Evolutionary conservation across 2,113 vertebrate species (phyloP), one percentile per base, ranked within the genome.

Genomic region (Ranitomeya imitator): DNA sequence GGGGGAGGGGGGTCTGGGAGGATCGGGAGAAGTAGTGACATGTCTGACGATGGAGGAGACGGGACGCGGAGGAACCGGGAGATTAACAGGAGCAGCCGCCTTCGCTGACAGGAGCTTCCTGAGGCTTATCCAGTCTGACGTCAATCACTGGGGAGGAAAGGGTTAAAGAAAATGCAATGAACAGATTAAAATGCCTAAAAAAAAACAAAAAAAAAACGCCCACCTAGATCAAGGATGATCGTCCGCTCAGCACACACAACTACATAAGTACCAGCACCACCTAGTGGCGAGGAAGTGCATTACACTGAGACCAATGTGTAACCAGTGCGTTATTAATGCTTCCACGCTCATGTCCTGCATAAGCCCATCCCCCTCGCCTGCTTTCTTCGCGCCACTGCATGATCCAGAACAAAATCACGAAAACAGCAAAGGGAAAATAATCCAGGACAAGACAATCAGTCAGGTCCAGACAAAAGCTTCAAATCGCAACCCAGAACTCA

Each of bases 61-160:
- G 14, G 14, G 51, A 69, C 31, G 16, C 26, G 79, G 81, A 57
- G 1, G 63, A 69, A 59, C 23, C 54, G 3, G 21, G 81, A 85
- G 90, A 96, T 98, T 98, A 99, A 94, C 98, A 99, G 91, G 98
- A 97, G 89, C 98, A 99, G 90, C 97, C 97, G 90, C 97, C 96
- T 93, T 99, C 98, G n/a, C 91, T 98, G 95, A 95, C 96, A 7
- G 97, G 97, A 88, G 95, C 96, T 93, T 99, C 98, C 88, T 97
- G 96, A 90, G 97, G 97, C 92, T 98, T 98, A 95, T 98, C 97
- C 94, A 99, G 96, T 93, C 99, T 98, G 92, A 99, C 98, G 93
- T 99, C 97, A 45, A 99, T 99, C 98, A 99, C 98, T 99, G 96
- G 91, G 85, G 51, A 83, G 92, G 83, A 15, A 77, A 0, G 16